phyloP scores from a whole-genome alignment of 2,797 vertebrate species.

The Trachurus trachurus region DNA sequence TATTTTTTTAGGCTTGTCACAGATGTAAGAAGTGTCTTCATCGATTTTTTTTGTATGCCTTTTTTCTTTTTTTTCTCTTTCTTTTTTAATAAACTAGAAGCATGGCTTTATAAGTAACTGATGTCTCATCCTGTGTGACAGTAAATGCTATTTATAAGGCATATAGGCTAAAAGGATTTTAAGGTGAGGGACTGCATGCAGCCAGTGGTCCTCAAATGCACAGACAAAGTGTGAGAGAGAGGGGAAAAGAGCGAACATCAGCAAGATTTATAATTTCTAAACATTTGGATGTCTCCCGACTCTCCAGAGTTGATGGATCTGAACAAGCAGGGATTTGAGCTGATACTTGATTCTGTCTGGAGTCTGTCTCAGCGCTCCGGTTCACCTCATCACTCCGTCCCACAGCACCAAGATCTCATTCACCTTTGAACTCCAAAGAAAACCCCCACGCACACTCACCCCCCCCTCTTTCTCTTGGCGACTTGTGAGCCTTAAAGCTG shows the following conservation, averaged over 20 bases:
- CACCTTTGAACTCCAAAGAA: constrained; percentile 62
- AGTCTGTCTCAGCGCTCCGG: constrained; percentile 46
- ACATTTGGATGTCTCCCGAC: constrained; percentile 40
- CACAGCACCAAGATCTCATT: constrained; percentile 32
- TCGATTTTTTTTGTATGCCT: not conserved
- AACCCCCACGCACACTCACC: not conserved
- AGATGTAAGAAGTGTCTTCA: constrained; percentile 16
- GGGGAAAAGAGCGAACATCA: constrained; percentile 23
- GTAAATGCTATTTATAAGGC: too few species aligned
- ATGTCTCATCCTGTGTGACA: too few species aligned
- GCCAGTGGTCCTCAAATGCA: not conserved
- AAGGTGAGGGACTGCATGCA: not conserved
- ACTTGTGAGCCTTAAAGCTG: constrained; percentile 19
- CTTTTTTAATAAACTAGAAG: too few species aligned
- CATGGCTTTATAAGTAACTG: too few species aligned
- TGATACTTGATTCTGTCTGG: constrained; percentile 67
- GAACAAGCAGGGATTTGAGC: constrained; percentile 66
- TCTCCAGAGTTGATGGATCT: constrained; percentile 55
- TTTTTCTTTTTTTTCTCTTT: not conserved
- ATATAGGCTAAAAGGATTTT: not conserved
- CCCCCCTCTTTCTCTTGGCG: not conserved
- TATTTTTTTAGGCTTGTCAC: constrained; percentile 16
- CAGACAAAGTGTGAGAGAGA: not conserved
- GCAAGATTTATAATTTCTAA: constrained; percentile 51
- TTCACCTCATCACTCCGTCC: constrained; percentile 64